Base-by-base conservation (phyloP, 1,140 invertebrate species). In the Bemisia tabaci region DNA sequence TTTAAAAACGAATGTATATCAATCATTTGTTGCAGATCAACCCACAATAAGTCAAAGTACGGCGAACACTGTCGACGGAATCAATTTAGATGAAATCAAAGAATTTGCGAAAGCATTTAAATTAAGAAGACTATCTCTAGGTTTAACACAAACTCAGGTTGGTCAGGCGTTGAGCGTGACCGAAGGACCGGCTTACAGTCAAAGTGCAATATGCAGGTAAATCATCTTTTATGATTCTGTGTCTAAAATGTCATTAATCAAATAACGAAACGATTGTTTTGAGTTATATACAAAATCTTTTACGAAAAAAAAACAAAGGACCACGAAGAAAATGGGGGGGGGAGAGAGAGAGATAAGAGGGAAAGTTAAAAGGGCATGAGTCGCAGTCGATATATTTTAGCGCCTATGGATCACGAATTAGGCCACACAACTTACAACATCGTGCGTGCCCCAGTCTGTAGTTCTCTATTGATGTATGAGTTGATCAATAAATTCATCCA, bases 51-150 rank as follows among this genome's bases (percentile, higher is more conserved):
- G 92, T 75, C 92, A 95, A 79, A 90, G 91, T 48, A 92, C 89
- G 69, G 92, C 90, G 73, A 95, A 95, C 76, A 89, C 95, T 63
- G 93, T 97, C 0, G 94, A 97, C 76, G 95, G 95, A 58, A 95
- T 97, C 68, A 95, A 98, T 78, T 79, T 98, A 72, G 95, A 97
- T 76, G 94, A 97, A 79, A 97, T 97, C 73, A 95, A 96, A 80
- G 94, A 97, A 79, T 98, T 98, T 82, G 94, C 95, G 61, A 95
- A 95, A 82, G 92, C 91, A 33, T 98, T 98, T 79, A 98, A 98
- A 79, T 83, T 97, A 61, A 83, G 94, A 27, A 85, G 95, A 68
- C 81, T 98, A 62, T 95, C 93, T 17, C 79, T 97, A 67, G 95
- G 95, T 27, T 81, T 98, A 62, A 98, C 95, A 21, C 95, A 98